Conservation (phyloP, 2,888 invertebrate genomes). For the Hypsopygia costalis region DNA sequence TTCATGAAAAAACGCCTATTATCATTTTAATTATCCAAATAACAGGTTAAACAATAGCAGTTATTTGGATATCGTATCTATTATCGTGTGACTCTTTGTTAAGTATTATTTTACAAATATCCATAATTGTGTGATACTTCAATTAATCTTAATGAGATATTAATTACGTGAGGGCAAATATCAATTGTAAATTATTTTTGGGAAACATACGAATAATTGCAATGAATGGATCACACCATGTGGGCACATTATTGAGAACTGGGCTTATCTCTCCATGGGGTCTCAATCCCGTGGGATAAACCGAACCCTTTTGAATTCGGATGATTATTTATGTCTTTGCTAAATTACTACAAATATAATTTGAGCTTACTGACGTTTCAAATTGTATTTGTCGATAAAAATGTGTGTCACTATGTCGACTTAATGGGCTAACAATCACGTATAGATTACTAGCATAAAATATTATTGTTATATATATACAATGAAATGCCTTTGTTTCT, state of each 20-base stretch:
- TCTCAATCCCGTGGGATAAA: slow-evolving; percentile 70
- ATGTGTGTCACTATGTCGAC: too few relatives aligned
- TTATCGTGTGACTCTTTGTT: slow-evolving; percentile 5
- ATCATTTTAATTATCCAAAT: slow-evolving; percentile 17
- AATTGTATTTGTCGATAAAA: too few relatives aligned
- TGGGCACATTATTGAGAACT: slow-evolving; percentile 65
- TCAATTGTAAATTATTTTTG: slow-evolving; percentile 24
- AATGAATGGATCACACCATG: slow-evolving; percentile 60
- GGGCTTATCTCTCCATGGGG: slow-evolving; percentile 71
- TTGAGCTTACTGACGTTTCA: not conserved
- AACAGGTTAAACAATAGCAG: slow-evolving; percentile 12
- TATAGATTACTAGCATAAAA: too few relatives aligned
- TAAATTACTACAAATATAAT: slow-evolving; percentile 1
- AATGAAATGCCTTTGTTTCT: too few relatives aligned
- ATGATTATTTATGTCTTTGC: slow-evolving; percentile 18
- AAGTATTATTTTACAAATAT: slow-evolving; percentile 7
- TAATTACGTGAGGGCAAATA: slow-evolving; percentile 6
- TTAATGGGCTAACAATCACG: too few relatives aligned
- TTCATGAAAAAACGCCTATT: slow-evolving; percentile 36
- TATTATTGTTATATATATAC: too few relatives aligned
- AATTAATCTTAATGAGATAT: slow-evolving; percentile 9
- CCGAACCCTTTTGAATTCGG: slow-evolving; percentile 53
- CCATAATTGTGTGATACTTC: not conserved
- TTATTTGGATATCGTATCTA: too few relatives aligned
- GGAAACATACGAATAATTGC: slow-evolving; percentile 42